These are phyloP conservation scores for Panagrolaimus sp. DNA, from an alignment of 1,140 invertebrate species.

Conservation along the genomic window DNA sequence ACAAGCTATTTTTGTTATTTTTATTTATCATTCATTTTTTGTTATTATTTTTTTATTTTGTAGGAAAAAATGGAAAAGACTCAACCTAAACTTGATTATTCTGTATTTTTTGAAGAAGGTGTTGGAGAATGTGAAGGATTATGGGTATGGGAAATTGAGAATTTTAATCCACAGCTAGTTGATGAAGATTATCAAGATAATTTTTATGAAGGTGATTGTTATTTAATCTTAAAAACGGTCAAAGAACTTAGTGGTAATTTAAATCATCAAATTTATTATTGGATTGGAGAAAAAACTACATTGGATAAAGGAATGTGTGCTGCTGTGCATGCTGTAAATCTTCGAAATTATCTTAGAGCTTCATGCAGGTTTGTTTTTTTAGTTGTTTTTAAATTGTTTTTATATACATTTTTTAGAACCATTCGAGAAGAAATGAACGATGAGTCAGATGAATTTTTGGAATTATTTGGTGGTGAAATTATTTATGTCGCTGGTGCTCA, in stretches of 20 bases:
- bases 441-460: slow-evolving; percentile 89
- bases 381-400: neutral
- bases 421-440: slow-evolving; percentile 91
- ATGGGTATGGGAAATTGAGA: slow-evolving; percentile 72
- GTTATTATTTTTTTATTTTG: slow-evolving; percentile 29
- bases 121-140: slow-evolving; percentile 74
- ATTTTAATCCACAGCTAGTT: slow-evolving; percentile 88
- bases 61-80: slow-evolving; percentile 48
- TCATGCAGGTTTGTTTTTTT: slow-evolving; percentile 40
- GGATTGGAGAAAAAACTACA: slow-evolving; percentile 92
- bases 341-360: slow-evolving; percentile 88
- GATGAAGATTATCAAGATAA: slow-evolving; percentile 71
- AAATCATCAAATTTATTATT: slow-evolving; percentile 93
- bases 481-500: slow-evolving; percentile 92
- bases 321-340: slow-evolving; percentile 96
- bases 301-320: slow-evolving; percentile 96
- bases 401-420: slow-evolving; percentile 79
- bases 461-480: slow-evolving; percentile 83
- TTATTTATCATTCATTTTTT: too few species aligned
- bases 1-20: too few species aligned
- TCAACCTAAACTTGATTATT: slow-evolving; percentile 77
- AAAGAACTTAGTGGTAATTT: slow-evolving; percentile 74
- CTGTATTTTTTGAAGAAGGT: slow-evolving; percentile 95
- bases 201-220: slow-evolving; percentile 98
- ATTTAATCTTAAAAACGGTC: slow-evolving; percentile 87